Evolutionary conservation across 2,888 invertebrate genomes (phyloP).

Genomic region (Drosophila helvetica): DNA sequence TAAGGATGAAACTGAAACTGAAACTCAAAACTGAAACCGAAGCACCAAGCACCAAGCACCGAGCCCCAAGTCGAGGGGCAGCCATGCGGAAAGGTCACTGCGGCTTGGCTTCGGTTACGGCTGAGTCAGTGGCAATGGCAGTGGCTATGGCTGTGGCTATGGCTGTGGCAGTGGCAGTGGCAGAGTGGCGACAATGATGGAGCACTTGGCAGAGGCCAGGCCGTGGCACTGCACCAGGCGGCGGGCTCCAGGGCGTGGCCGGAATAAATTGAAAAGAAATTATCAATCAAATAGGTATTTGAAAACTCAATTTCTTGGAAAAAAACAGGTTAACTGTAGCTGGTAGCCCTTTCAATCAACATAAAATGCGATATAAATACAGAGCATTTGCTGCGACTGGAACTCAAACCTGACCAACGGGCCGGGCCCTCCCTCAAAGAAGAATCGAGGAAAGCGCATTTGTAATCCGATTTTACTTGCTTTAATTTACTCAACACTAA

Average conservation of each 20-base stretch:
- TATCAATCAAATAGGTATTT: background rate
- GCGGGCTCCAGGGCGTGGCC: background rate
- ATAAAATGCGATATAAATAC: no score
- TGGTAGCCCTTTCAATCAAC: background rate
- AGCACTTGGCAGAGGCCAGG: slow-evolving; percentile 49
- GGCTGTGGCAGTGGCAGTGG: background rate
- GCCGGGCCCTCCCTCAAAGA: no score
- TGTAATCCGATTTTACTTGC: background rate
- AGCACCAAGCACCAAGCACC: background rate
- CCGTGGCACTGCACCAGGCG: slow-evolving; percentile 12
- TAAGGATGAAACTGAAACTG: background rate
- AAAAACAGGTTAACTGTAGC: background rate
- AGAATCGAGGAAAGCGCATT: background rate
- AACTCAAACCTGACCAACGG: no score
- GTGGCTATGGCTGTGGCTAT: background rate
- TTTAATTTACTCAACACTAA: background rate
- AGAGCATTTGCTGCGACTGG: background rate
- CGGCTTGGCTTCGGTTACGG: slow-evolving; percentile 32
- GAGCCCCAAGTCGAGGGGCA: slow-evolving; percentile 9
- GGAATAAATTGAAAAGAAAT: slow-evolving; percentile 19
- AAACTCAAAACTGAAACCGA: no score
- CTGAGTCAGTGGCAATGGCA: background rate
- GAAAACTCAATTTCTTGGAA: background rate
- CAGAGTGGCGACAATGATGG: slow-evolving; percentile 45
- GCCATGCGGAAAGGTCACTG: slow-evolving; percentile 62